Evolutionary conservation across 2,113 vertebrate species (phyloP), one percentile per base, ranked within the genome.

Genomic region (Megatriorchis doriae): DNA sequence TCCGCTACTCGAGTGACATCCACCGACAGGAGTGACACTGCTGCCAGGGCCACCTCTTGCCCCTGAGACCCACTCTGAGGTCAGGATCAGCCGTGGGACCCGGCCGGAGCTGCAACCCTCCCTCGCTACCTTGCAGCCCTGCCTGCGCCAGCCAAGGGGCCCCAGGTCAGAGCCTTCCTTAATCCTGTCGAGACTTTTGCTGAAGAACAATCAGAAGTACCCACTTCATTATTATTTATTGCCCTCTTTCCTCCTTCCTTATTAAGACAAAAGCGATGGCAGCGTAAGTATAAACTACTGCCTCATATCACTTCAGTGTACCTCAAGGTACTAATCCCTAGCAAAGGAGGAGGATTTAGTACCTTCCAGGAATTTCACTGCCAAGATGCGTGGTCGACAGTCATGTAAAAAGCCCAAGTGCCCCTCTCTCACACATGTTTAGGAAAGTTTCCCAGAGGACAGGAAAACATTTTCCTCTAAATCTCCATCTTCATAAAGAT

Each of bases 21-120:
- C 36, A 14, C 20, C 71, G 48, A 65, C 9, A 14, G 32, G 78
- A 47, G 34, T 56, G 61, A 34, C 40, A n/a, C 6, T 34, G 31
- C 22, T 19, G 16, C 36, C 8, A 27, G 10, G 38, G 36, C 20
- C 53, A 72, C 22, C 4, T 43, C 0, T 0, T 32, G 40, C 8
- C 36, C 27, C 8, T 31, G 45, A 29, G 40, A 88, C 31, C 8
- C 23, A 20, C 6, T 36, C 73, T 23, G 10, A 19, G 23, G 20
- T 63, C 29, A 38, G 32, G 34, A 19, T 91, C 50, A 70, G 32
- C 25, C 6, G 0, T 8, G 4, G 11, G 9, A 55, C 32, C 56
- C 2, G 5, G 8, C 4, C 3, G 3, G 19, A 82, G 31, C 61
- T 72, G 14, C 16, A 82, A 8, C 21, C 20, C 16, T 62, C 21